A percentile compares a stretch with the other conserved stretches of the same genome.
Evolutionary conservation across 64 coral and sea anemone species (phyloP).

Genomic region (Actinia tenebrosa): DNA sequence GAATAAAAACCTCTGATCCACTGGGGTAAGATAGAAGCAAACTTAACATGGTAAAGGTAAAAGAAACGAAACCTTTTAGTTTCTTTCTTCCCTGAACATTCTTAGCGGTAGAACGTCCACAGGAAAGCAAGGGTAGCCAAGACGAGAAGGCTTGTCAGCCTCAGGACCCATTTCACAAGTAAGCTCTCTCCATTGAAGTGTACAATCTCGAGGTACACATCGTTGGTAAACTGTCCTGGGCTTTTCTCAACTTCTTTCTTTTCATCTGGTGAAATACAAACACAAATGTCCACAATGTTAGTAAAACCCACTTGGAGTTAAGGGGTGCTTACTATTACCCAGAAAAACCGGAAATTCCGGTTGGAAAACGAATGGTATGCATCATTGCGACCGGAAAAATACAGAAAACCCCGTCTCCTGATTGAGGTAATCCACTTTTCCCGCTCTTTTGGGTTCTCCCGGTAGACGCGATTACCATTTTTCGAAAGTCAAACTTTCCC

Average conservation of each 20-base stretch:
- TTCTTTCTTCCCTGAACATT: neutral
- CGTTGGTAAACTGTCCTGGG: neutral
- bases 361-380: neutral
- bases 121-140: constrained; percentile 47
- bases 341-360: too few relatives aligned
- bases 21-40: neutral
- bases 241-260: neutral
- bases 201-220: constrained; percentile 41
- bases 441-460: too few relatives aligned
- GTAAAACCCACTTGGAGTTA: neutral
- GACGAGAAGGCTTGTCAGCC: constrained; percentile 24
- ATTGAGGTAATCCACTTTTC: too few relatives aligned
- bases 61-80: neutral
- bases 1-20: neutral
- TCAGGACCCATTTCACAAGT: constrained; percentile 50
- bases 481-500: too few relatives aligned
- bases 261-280: neutral
- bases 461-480: too few relatives aligned
- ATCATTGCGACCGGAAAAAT: neutral
- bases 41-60: neutral
- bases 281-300: neutral
- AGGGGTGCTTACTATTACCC: too few relatives aligned
- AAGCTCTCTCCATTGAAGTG: constrained; percentile 45
- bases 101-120: constrained; percentile 71
- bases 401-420: too few relatives aligned